phyloP scores from a whole-genome alignment of 2,113 vertebrate genomes.

The Pogonocichla stellata region DNA sequence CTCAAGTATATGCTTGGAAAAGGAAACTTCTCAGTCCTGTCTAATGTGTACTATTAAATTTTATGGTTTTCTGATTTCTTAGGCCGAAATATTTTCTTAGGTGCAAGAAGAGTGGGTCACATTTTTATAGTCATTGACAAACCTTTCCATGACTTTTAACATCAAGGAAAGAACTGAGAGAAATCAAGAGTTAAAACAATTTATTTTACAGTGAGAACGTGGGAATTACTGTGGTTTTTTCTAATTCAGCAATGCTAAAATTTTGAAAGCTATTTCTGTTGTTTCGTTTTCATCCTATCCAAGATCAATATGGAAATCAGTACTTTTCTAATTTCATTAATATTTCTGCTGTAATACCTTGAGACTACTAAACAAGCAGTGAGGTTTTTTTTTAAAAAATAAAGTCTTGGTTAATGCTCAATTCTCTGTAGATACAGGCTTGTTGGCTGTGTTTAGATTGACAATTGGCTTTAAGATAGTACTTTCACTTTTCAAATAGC shows the following conservation, averaged over 20 bases:
- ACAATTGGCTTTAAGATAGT: neutral
- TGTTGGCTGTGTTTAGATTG: neutral
- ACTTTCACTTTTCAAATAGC: neutral
- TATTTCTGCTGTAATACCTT: neutral
- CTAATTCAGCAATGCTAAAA: neutral
- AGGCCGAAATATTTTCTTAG: neutral
- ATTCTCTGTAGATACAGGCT: neutral
- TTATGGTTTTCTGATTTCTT: neutral
- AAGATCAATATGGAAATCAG: neutral
- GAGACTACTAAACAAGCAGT: neutral
- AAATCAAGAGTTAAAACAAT: neutral
- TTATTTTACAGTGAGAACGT: neutral
- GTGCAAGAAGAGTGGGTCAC: neutral
- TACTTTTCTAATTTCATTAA: neutral
- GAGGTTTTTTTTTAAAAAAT: neutral
- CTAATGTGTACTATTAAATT: neutral
- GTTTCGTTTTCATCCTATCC: neutral
- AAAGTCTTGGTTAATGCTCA: neutral
- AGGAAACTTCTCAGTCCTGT: neutral
- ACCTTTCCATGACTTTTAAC: neutral
- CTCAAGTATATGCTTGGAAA: neutral
- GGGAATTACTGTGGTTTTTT: neutral
- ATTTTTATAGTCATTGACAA: neutral
- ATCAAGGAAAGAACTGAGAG: neutral
- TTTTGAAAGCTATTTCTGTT: neutral